Evolutionary conservation across 2,113 vertebrate genomes (phyloP).

Genomic region (Grantiella picta): DNA sequence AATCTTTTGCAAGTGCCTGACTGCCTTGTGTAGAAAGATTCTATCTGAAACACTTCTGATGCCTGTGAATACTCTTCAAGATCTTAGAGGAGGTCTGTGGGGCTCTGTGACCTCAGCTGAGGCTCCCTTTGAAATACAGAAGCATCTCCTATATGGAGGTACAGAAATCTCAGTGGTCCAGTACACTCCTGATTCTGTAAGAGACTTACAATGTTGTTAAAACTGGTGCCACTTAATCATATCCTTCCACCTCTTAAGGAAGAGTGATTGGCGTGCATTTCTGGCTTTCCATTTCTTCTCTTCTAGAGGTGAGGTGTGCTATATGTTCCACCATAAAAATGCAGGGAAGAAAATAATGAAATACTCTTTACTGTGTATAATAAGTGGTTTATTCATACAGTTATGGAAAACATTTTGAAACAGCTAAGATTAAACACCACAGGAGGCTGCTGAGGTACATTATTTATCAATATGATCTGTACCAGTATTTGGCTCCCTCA

Average conservation of each 20-base stretch:
- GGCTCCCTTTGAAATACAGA: neutral
- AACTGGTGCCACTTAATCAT: neutral
- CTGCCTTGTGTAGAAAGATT: neutral
- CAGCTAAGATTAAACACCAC: slow-evolving; percentile 32
- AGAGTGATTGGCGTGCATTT: neutral
- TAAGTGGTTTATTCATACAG: slow-evolving; percentile 18
- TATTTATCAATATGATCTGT: slow-evolving; percentile 48
- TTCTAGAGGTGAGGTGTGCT: neutral
- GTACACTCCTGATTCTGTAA: neutral
- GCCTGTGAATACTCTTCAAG: neutral
- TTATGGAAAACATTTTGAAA: slow-evolving; percentile 52
- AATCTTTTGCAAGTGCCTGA: neutral
- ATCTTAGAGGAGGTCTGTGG: rapidly evolving
- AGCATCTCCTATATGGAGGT: neutral
- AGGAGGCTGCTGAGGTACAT: slow-evolving; percentile 5
- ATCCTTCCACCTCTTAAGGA: neutral
- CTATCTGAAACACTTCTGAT: neutral
- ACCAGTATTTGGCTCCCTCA: neutral
- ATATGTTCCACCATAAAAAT: neutral
- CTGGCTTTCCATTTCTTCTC: neutral
- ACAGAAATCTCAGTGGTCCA: neutral
- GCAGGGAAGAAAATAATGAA: neutral
- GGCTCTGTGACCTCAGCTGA: neutral
- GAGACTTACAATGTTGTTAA: neutral
- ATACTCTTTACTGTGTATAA: slow-evolving; percentile 2